Conservation (phyloP, 2,113 vertebrate genomes). For the Nerophis ophidion region DNA sequence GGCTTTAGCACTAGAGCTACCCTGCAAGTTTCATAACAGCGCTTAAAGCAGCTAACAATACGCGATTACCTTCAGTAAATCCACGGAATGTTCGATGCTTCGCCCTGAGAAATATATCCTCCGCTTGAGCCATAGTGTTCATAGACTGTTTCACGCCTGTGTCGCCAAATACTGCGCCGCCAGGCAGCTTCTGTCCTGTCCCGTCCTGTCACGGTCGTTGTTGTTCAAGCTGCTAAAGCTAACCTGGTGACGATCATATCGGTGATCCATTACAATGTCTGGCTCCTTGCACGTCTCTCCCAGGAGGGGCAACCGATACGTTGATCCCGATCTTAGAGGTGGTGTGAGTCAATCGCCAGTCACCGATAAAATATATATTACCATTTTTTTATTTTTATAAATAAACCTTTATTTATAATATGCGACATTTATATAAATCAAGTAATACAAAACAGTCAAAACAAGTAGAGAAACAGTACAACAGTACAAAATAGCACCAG, state of each 20-base stretch:
- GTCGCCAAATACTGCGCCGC: background rate
- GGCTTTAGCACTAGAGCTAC: slow-evolving; percentile 5
- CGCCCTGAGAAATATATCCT: slow-evolving; percentile 65
- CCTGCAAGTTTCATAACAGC: background rate
- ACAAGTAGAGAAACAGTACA: no score
- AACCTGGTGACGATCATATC: slow-evolving; percentile 30
- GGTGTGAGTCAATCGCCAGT: no score
- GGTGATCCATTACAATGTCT: slow-evolving; percentile 43
- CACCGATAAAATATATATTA: no score
- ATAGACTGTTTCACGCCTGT: background rate
- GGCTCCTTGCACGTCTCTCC: background rate
- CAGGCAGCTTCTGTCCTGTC: background rate
- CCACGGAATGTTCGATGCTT: slow-evolving; percentile 61
- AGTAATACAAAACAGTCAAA: no score
- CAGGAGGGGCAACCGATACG: no score
- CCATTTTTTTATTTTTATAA: no score
- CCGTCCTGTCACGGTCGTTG: background rate
- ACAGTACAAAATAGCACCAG: no score
- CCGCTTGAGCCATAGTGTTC: slow-evolving; percentile 50
- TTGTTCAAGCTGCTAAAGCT: background rate
- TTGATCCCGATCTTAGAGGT: no score
- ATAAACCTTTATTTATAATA: no score
- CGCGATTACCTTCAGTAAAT: slow-evolving; percentile 67
- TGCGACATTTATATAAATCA: no score
- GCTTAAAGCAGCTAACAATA: slow-evolving; percentile 20